These are phyloP conservation scores for Dynastes hyllus DNA, from an alignment of 2,888 invertebrate genomes.

Conservation along the genomic window DNA sequence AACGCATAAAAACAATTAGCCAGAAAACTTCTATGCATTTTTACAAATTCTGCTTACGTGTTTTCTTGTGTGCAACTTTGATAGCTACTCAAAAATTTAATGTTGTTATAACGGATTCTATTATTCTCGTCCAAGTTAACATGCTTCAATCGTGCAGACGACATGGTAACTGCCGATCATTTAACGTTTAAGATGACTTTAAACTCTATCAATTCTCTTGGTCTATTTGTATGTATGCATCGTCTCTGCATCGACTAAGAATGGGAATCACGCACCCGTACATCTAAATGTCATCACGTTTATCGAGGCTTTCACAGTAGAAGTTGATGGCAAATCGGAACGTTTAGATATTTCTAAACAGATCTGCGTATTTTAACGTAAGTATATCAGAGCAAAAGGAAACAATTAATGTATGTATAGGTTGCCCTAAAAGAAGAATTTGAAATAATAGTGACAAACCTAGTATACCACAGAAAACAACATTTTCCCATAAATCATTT, in stretches of 20 bases:
- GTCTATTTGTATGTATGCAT: constrained; percentile 16
- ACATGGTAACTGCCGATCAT: constrained; percentile 5
- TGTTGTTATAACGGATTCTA: constrained; percentile 5
- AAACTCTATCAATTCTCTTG: constrained; percentile 21
- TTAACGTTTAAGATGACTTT: constrained; percentile 10
- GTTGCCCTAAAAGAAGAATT: background rate
- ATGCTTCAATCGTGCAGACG: background rate
- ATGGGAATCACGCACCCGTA: constrained; percentile 24
- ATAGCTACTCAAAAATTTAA: constrained; percentile 6
- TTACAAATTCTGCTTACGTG: too few relatives aligned
- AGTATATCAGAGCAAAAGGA: constrained; percentile 28
- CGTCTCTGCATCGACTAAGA: constrained; percentile 21
- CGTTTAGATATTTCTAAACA: constrained; percentile 38
- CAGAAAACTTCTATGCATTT: too few relatives aligned
- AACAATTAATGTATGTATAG: background rate
- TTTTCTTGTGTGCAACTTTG: background rate
- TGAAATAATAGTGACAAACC: too few relatives aligned
- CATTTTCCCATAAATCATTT: too few relatives aligned
- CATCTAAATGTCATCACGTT: constrained; percentile 45
- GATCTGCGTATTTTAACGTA: constrained; percentile 26
- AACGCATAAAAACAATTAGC: too few relatives aligned
- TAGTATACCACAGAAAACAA: too few relatives aligned
- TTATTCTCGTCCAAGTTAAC: constrained; percentile 2
- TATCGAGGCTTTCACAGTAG: constrained; percentile 41
- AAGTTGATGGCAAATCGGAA: constrained; percentile 39